phyloP scores from a whole-genome alignment of 2,888 invertebrate species.

The Salpingus planirostris region DNA sequence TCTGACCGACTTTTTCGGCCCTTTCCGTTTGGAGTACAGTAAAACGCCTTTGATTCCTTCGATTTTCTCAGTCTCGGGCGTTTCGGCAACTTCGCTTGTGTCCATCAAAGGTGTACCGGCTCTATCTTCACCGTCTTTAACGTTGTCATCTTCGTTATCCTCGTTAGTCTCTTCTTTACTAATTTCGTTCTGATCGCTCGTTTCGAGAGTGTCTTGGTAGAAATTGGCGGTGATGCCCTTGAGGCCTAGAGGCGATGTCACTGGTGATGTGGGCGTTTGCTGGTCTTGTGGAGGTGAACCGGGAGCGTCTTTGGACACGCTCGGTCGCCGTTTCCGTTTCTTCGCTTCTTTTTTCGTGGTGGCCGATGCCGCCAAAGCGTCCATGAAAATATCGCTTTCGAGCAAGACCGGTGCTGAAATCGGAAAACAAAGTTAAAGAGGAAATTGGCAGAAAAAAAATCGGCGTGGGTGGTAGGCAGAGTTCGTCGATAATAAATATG shows the following conservation, averaged over 20 bases:
- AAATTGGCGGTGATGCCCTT: constrained; percentile 58
- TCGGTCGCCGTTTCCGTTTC: constrained; percentile 68
- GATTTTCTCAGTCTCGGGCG: constrained; percentile 24
- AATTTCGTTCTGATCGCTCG: constrained; percentile 24
- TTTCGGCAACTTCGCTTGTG: constrained; percentile 17
- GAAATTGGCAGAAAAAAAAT: too few species aligned
- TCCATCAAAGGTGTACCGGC: constrained; percentile 10
- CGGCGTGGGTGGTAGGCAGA: too few species aligned
- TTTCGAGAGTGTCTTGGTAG: constrained; percentile 84
- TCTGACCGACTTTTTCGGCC: constrained; percentile 63
- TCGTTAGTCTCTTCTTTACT: constrained; percentile 26
- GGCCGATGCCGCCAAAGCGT: constrained; percentile 74
- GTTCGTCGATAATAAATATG: too few species aligned
- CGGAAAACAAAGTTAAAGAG: constrained; percentile 1
- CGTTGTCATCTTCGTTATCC: constrained; percentile 32
- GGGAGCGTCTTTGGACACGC: constrained; percentile 54
- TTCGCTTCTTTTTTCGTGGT: constrained; percentile 63
- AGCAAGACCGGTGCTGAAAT: constrained; percentile 60
- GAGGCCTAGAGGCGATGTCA: constrained; percentile 34
- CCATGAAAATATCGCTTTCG: constrained; percentile 92
- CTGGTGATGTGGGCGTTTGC: constrained; percentile 27
- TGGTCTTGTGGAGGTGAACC: constrained; percentile 31
- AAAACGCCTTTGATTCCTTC: constrained; percentile 64
- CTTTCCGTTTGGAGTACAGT: constrained; percentile 63
- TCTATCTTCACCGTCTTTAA: constrained; percentile 41